phyloP scores from a whole-genome alignment of 2,888 invertebrate genomes.

The Zele albiditarsus region DNA sequence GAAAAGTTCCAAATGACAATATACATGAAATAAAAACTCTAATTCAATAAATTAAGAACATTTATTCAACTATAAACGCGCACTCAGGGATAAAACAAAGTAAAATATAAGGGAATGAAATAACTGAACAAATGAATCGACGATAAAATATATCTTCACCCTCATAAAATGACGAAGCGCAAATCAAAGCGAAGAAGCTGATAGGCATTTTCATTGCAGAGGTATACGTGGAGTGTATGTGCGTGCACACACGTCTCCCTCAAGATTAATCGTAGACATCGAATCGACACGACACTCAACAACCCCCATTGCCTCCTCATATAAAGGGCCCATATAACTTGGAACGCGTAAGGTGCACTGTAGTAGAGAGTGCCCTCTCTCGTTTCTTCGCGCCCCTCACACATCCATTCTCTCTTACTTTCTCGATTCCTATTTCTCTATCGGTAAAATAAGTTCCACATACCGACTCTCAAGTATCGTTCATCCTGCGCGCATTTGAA shows the following conservation, averaged over 20 bases:
- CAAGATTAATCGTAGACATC: constrained; percentile 46
- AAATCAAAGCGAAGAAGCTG: neutral
- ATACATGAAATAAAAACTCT: neutral
- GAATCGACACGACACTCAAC: constrained; percentile 37
- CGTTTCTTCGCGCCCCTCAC: neutral
- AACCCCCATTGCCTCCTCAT: constrained; percentile 6
- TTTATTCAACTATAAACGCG: neutral
- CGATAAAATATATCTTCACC: neutral
- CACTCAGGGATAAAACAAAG: neutral
- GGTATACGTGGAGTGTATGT: too few species aligned
- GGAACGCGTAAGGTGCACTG: constrained; percentile 12
- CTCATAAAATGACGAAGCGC: neutral
- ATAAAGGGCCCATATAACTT: constrained; percentile 24
- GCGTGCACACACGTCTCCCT: constrained; percentile 24
- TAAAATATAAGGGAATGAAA: neutral
- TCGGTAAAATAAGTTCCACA: neutral
- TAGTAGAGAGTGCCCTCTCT: neutral
- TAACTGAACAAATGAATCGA: neutral
- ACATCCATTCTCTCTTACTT: neutral
- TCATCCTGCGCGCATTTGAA: constrained; percentile 8
- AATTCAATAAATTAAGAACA: neutral
- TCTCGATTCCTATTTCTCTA: neutral
- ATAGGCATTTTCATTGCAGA: neutral
- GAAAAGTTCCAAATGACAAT: too few species aligned
- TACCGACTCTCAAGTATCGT: constrained; percentile 20